Conservation (phyloP, 2,113 vertebrate species). For the Phasianus colchicus region DNA sequence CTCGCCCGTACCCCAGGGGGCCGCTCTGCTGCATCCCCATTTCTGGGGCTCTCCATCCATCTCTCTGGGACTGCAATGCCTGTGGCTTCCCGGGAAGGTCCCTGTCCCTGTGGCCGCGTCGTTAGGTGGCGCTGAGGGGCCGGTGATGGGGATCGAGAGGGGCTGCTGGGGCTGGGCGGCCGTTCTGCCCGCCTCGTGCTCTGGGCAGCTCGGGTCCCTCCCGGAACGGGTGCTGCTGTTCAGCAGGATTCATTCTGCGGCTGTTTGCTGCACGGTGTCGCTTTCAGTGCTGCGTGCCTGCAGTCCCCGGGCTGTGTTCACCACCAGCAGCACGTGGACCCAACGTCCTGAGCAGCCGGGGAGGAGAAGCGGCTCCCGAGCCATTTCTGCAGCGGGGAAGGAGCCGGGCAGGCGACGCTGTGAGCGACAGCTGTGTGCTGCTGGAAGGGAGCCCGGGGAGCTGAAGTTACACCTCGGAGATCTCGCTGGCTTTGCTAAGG, state of each 20-base stretch:
- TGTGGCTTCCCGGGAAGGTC: background rate
- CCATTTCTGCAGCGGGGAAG: rapidly evolving
- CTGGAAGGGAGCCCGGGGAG: background rate
- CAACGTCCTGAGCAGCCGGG: rapidly evolving
- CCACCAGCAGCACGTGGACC: background rate
- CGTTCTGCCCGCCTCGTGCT: background rate
- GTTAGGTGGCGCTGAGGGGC: slow-evolving; percentile 60
- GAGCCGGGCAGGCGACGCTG: background rate
- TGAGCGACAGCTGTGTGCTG: background rate
- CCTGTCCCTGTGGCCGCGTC: background rate
- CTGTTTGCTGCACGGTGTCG: background rate
- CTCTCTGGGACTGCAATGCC: rapidly evolving
- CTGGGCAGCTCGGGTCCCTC: background rate
- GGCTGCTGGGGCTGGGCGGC: background rate
- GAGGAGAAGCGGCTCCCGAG: background rate
- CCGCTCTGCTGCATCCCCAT: background rate
- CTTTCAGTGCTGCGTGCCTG: no score
- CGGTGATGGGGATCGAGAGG: background rate
- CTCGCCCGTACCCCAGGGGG: rapidly evolving
- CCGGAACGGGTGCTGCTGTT: background rate
- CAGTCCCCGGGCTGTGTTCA: rapidly evolving
- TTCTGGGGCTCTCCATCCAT: background rate
- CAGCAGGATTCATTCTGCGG: background rate
- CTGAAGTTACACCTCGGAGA: background rate
- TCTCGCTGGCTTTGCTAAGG: background rate